phyloP scores from a whole-genome alignment of 2,888 invertebrate genomes.

The Crioceris asparagi region DNA sequence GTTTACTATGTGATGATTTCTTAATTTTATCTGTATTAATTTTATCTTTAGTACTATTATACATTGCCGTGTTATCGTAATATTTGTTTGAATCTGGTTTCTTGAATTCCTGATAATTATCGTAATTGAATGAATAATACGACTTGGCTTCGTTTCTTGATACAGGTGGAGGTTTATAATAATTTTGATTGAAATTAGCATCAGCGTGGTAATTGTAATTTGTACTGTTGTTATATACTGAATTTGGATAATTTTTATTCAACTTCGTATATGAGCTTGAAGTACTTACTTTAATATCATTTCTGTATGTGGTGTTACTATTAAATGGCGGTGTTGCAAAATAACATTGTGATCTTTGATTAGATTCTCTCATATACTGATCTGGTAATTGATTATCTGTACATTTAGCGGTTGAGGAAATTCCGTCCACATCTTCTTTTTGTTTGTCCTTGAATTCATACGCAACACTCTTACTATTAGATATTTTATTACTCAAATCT shows the following conservation, averaged over 20 bases:
- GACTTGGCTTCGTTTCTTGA: conserved; percentile 20
- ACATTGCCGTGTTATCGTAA: not conserved
- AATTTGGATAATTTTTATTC: conserved; percentile 27
- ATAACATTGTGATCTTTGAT: conserved; percentile 12
- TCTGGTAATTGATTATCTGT: too few relatives aligned
- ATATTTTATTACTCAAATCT: too few relatives aligned
- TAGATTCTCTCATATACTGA: conserved; percentile 1
- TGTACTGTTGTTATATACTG: conserved; percentile 30
- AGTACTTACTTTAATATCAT: conserved; percentile 8
- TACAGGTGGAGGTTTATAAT: conserved; percentile 22
- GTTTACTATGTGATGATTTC: conserved; percentile 33
- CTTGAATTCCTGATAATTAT: conserved; percentile 27
- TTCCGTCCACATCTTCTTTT: not conserved
- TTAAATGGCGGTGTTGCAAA: conserved; percentile 8
- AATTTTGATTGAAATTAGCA: conserved; percentile 25
- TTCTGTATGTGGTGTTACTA: conserved; percentile 8
- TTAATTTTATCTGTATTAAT: conserved; percentile 15
- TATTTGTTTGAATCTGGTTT: conserved; percentile 13
- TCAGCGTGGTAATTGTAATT: conserved; percentile 29
- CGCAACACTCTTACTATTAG: too few relatives aligned
- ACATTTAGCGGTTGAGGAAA: not conserved
- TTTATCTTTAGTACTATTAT: not conserved
- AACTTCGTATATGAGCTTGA: conserved; percentile 17
- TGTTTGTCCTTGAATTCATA: too few relatives aligned
- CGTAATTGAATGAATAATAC: conserved; percentile 28